phyloP scores from a whole-genome alignment of 92 coral and sea anemone species.

The Porites rus region DNA sequence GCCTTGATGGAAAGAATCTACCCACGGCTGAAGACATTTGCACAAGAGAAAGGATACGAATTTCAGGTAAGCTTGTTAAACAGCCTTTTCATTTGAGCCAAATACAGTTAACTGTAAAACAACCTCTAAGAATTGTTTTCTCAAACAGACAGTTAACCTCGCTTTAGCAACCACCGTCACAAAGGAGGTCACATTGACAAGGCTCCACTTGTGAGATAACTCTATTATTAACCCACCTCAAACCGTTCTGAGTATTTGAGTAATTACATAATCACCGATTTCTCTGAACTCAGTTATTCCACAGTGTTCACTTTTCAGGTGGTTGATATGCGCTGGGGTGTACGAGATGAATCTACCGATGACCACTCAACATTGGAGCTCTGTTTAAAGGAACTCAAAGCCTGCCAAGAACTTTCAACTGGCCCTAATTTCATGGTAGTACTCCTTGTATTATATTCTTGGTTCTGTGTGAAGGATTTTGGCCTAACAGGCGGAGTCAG shows the following conservation, averaged over 20 bases:
- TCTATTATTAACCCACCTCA: too few relatives aligned
- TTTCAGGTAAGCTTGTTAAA: slow-evolving; percentile 57
- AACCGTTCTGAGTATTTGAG: too few relatives aligned
- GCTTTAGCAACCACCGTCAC: too few relatives aligned
- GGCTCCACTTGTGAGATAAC: too few relatives aligned
- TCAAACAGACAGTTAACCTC: too few relatives aligned
- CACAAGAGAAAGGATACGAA: slow-evolving; percentile 74
- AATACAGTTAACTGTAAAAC: neutral
- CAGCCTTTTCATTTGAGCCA: neutral
- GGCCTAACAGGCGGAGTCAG: too few relatives aligned
- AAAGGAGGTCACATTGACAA: too few relatives aligned
- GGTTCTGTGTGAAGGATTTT: too few relatives aligned
- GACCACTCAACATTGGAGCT: slow-evolving; percentile 75
- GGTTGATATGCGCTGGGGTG: slow-evolving; percentile 85
- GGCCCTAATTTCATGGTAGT: slow-evolving; percentile 82
- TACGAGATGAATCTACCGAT: slow-evolving; percentile 71
- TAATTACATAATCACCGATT: too few relatives aligned
- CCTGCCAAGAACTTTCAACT: slow-evolving; percentile 74
- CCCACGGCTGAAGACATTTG: slow-evolving; percentile 67
- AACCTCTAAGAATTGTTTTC: neutral
- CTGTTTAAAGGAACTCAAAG: slow-evolving; percentile 73
- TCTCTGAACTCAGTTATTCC: too few relatives aligned
- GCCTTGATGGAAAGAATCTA: slow-evolving; percentile 75
- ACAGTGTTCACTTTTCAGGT: slow-evolving; percentile 34
- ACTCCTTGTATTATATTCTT: too few relatives aligned